These are phyloP conservation scores for Psittacula cyanocephala DNA, from an alignment of 2,113 vertebrate genomes.

Conservation along the genomic window DNA sequence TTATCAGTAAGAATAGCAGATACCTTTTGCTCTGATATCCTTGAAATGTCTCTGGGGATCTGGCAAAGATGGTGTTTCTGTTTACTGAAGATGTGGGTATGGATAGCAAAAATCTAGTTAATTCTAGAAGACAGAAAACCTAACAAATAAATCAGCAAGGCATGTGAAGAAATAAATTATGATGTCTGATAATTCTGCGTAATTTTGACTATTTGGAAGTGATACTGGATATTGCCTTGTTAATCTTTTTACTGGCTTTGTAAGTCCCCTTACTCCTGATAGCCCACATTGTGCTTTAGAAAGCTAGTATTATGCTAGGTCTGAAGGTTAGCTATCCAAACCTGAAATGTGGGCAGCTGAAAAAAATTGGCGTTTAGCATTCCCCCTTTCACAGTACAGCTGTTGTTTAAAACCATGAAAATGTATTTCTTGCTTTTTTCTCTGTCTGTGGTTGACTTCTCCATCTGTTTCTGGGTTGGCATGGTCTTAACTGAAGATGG, in stretches of 20 bases:
- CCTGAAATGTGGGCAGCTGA: conserved; percentile 31
- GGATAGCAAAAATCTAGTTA: not conserved
- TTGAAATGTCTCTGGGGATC: not conserved
- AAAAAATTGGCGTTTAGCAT: not conserved
- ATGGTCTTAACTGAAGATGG: not conserved
- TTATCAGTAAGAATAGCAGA: not conserved
- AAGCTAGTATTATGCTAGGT: not conserved
- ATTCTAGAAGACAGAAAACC: not conserved
- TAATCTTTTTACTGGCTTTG: not conserved
- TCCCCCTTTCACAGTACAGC: conserved; percentile 16
- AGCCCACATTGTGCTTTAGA: not conserved
- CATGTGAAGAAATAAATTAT: not conserved
- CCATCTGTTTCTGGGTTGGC: not conserved
- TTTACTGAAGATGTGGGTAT: not conserved
- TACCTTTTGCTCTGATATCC: not conserved
- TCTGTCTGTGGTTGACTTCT: not conserved
- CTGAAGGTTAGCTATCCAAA: conserved; percentile 56
- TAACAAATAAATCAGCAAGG: not conserved
- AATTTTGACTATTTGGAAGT: not conserved
- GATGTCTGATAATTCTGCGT: not conserved
- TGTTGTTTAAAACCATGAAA: conserved; percentile 53
- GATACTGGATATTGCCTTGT: not conserved
- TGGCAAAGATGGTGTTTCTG: not conserved
- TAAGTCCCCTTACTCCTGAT: not conserved
- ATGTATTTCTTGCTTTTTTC: not conserved